Base-by-base conservation (phyloP, 2,888 invertebrate genomes). In the Limenitis camilla region DNA sequence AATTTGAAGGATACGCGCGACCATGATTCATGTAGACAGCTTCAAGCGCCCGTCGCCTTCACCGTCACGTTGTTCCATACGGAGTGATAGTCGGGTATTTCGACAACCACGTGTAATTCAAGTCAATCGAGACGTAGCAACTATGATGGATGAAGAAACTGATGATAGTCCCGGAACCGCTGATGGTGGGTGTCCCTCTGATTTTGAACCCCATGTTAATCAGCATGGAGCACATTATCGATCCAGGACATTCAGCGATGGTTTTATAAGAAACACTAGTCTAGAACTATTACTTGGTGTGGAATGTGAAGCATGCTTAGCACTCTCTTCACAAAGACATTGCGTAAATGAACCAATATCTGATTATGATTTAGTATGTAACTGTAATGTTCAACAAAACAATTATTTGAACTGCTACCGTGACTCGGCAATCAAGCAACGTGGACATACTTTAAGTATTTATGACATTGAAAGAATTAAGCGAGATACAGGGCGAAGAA, bases 161-260 rank as follows among this genome's bases (percentile, higher is more conserved):
- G 61, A 68, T 8, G 63, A 57, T 19, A 60, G 58, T 36, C 57
- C 58, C 39, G 61, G 60, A 6, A 56, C 48, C 30, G 59, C 57
- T 35, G 66, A 63, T 41, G 62, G 62, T 28, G 65, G 61, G 11
- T 59, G 65, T 40, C 50, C 68, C 4, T 60, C 71, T 4, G 80
- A 82, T 57, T 81, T 77, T 69, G 82, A 83, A 50, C 64, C 76
- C 3, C 72, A 73, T 40, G 64, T 70, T 27, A 67, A 67, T 5
- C 77, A 74, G 44, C 79, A 78, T 44, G 71, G 76, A 4, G 66
- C 83, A 38, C 80, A 84, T 58, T 86, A 86, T 60, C 79, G 88
- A 46, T 87, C 88, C 6, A 76, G 88, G 27, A 88, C 88, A 5
- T 86, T 88, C 63, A 88, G 88, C 61, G 88, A 88, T 52, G 88